Conservation (phyloP, 2,797 vertebrate species). For the Taeniopygia guttata region DNA sequence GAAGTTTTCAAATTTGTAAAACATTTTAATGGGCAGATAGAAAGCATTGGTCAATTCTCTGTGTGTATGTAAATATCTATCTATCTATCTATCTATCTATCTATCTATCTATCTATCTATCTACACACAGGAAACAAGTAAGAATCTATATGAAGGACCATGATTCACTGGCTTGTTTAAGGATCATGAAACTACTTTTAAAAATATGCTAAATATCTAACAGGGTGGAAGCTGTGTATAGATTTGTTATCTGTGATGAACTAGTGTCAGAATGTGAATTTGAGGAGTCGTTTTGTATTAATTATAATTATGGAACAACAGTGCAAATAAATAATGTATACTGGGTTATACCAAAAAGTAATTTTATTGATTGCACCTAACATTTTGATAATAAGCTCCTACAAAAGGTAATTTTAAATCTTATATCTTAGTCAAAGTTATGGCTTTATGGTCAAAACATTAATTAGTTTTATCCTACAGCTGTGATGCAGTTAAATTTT, state of each 20-base stretch:
- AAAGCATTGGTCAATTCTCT: neutral
- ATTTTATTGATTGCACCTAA: slow-evolving; percentile 44
- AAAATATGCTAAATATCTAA: neutral
- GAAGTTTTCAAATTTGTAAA: neutral
- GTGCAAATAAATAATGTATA: neutral
- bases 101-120: no score
- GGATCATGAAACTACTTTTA: neutral
- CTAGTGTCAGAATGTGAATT: neutral
- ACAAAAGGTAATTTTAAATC: slow-evolving; percentile 41
- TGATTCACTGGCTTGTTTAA: neutral
- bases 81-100: no score
- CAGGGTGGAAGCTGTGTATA: neutral
- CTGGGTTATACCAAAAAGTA: neutral
- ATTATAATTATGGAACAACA: slow-evolving; percentile 25
- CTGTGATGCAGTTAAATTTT: neutral
- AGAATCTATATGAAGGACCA: neutral
- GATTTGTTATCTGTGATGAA: neutral
- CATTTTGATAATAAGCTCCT: slow-evolving; percentile 31
- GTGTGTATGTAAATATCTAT: accelerated
- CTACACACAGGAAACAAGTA: neutral
- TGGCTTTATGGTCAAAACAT: neutral
- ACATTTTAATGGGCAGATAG: neutral
- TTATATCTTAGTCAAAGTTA: slow-evolving; percentile 16
- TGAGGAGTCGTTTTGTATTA: slow-evolving; percentile 46
- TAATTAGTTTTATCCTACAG: neutral